These are phyloP conservation scores for Adineta ricciae DNA, from an alignment of 2,888 invertebrate genomes.

Conservation along the genomic window DNA sequence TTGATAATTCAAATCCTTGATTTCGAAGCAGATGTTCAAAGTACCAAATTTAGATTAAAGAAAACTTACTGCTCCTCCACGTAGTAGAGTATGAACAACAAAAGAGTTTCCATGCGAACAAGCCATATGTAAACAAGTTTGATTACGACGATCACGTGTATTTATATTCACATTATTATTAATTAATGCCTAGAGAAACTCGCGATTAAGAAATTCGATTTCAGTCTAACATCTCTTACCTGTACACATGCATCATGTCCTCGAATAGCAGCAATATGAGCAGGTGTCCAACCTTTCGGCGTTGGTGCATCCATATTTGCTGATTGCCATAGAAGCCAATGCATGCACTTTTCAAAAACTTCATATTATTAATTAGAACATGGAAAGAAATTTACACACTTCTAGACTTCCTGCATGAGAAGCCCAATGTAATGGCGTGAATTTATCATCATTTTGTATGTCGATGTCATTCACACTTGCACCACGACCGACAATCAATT, in stretches of 20 bases:
- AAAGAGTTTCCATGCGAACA: conserved; percentile 48
- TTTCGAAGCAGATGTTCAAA: neutral
- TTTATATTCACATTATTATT: conserved; percentile 47
- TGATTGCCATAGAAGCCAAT: conserved; percentile 51
- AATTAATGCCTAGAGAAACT: conserved; percentile 41
- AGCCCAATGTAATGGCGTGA: conserved; percentile 49
- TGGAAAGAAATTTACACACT: neutral
- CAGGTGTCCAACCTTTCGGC: conserved; percentile 47
- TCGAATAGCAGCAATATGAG: conserved; percentile 48
- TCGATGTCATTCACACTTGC: conserved; percentile 50
- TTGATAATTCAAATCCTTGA: conserved; percentile 44
- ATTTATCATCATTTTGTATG: conserved; percentile 40
- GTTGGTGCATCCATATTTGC: conserved; percentile 48
- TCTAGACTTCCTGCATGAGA: conserved; percentile 38
- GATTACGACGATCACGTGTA: conserved; percentile 44
- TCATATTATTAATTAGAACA: neutral
- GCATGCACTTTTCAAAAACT: conserved; percentile 42
- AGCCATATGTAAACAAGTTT: conserved; percentile 48
- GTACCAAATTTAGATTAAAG: neutral
- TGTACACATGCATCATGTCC: conserved; percentile 50
- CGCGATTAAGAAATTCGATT: neutral
- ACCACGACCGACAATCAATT: conserved; percentile 48
- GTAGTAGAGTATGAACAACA: conserved; percentile 46
- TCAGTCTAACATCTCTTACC: conserved; percentile 36
- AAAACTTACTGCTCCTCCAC: conserved; percentile 46